Evolutionary conservation across 2,888 invertebrate genomes (phyloP).

Genomic region (Petrolisthes manimaculis): DNA sequence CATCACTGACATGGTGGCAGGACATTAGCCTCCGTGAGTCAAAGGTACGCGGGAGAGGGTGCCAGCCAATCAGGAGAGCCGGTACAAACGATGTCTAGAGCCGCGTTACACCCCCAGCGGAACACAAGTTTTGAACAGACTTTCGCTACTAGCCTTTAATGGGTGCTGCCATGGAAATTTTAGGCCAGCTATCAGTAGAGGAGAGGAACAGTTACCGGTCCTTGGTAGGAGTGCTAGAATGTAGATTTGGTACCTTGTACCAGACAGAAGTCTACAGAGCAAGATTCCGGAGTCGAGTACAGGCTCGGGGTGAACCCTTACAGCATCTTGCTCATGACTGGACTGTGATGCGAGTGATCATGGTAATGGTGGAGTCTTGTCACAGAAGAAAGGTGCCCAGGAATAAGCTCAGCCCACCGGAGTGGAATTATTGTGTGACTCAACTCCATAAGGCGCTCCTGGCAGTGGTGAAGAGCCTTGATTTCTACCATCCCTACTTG

Average conservation of each 20-base stretch:
- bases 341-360: not conserved
- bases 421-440: constrained; percentile 43
- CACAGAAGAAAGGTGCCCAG: constrained; percentile 35
- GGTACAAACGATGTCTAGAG: too few relatives aligned
- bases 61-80: too few relatives aligned
- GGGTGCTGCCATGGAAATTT: not conserved
- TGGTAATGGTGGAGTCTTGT: not conserved
- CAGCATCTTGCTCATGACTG: not conserved
- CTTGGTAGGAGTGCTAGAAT: not conserved
- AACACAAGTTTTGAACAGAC: too few relatives aligned
- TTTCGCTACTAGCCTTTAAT: not conserved
- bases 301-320: not conserved
- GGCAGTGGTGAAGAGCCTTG: not conserved
- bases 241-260: not conserved
- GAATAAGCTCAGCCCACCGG: constrained; percentile 80
- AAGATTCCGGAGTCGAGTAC: not conserved
- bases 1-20: too few relatives aligned
- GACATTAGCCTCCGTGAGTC: too few relatives aligned
- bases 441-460: not conserved
- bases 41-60: too few relatives aligned
- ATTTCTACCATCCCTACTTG: constrained; percentile 4
- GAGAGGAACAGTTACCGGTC: not conserved
- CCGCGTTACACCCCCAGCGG: too few relatives aligned
- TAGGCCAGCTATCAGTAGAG: not conserved
- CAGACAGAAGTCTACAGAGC: constrained; percentile 7